Percentiles rank a stretch among this genome's conserved stretches.
phyloP scores from a whole-genome alignment of 2,888 invertebrate genomes.

The Sussaba pulchella region DNA sequence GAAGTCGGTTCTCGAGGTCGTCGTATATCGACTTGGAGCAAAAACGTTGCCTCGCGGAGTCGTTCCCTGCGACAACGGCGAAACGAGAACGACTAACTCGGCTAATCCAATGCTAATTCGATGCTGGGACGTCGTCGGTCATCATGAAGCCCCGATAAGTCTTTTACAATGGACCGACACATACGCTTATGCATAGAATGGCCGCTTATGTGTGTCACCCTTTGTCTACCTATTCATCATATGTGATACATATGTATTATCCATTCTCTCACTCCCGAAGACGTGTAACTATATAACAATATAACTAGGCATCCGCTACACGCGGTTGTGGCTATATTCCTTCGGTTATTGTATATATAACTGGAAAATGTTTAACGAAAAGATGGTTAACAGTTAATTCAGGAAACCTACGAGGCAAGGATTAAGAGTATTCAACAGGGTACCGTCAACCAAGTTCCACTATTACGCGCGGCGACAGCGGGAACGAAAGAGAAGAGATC shows the following conservation, averaged over 20 bases:
- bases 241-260: too few species aligned
- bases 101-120: conserved; percentile 81
- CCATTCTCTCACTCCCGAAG: too few species aligned
- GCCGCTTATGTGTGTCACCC: background rate
- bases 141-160: conserved; percentile 60
- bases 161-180: conserved; percentile 32
- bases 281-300: too few species aligned
- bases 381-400: conserved; percentile 13
- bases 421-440: conserved; percentile 38
- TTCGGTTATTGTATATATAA: background rate
- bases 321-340: too few species aligned
- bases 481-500: conserved; percentile 39
- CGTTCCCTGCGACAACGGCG: conserved; percentile 2
- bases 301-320: too few species aligned
- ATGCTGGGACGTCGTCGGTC: conserved; percentile 75
- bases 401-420: conserved; percentile 14
- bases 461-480: conserved; percentile 3
- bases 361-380: background rate
- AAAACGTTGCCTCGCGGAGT: conserved; percentile 9
- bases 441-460: conserved; percentile 4
- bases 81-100: conserved; percentile 74
- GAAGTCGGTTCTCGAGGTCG: conserved; percentile 22
- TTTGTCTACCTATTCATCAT: background rate
- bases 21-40: conserved; percentile 15
- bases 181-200: background rate